Conservation (phyloP, 2,113 vertebrate species). For the Octodon degus region DNA sequence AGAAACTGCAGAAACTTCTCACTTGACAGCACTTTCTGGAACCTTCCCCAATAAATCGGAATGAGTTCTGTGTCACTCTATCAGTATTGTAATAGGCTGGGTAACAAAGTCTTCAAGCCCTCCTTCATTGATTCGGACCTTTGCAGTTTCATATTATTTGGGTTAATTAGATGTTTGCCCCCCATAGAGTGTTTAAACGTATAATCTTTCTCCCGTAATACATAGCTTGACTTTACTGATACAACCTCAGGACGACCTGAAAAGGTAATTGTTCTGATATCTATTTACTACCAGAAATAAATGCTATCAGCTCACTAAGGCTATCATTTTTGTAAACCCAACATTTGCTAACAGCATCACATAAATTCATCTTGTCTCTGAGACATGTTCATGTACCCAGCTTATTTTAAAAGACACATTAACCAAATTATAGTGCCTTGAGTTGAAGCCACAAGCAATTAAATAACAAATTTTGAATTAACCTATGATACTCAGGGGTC, state of each 20-base stretch:
- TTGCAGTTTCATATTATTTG: slow-evolving; percentile 30
- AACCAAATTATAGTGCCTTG: neutral
- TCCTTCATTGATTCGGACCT: neutral
- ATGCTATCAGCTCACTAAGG: neutral
- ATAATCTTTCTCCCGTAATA: slow-evolving; percentile 41
- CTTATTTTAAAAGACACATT: neutral
- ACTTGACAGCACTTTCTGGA: neutral
- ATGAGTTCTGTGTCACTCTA: neutral
- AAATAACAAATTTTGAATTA: slow-evolving; percentile 22
- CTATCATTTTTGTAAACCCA: neutral
- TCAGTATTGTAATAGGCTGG: neutral
- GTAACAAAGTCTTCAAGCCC: neutral
- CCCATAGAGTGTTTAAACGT: neutral
- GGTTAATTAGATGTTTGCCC: slow-evolving; percentile 31
- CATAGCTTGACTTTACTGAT: slow-evolving; percentile 57
- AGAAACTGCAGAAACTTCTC: neutral
- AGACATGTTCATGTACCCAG: neutral
- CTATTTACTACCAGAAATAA: slow-evolving; percentile 62
- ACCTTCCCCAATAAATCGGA: neutral
- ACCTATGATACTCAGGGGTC: neutral
- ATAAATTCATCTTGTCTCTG: neutral
- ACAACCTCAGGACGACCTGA: slow-evolving; percentile 24
- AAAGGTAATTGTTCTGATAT: slow-evolving; percentile 23
- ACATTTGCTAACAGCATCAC: neutral
- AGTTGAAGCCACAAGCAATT: neutral